Conservation (phyloP, 2,888 invertebrate species). For the Polydesmus complanatus region DNA sequence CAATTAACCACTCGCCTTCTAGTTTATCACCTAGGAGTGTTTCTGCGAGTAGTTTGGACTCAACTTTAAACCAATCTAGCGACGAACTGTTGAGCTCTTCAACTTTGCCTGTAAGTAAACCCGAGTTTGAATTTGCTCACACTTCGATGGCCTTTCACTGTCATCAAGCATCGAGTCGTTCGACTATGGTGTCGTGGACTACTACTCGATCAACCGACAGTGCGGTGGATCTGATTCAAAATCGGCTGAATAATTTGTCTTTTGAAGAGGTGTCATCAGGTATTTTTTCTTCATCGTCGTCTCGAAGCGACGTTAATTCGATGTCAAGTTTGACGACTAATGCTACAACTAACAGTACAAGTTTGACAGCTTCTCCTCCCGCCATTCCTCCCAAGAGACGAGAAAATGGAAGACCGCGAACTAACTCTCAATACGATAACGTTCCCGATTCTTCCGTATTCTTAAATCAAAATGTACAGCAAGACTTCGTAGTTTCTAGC, state of each 20-base stretch:
- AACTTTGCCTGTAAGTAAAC: not conserved
- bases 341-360: not conserved
- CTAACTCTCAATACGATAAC: conserved; percentile 57
- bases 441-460: conserved; percentile 29
- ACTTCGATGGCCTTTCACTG: not conserved
- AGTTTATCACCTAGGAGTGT: conserved; percentile 24
- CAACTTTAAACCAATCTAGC: conserved; percentile 67
- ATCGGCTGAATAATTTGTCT: conserved; percentile 6
- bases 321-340: not conserved
- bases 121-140: not conserved
- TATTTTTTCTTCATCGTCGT: not conserved
- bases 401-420: conserved; percentile 38
- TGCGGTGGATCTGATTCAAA: not conserved
- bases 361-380: conserved; percentile 39
- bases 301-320: not conserved
- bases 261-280: not conserved
- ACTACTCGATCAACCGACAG: not conserved
- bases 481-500: not conserved
- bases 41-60: conserved; percentile 68
- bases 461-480: not conserved
- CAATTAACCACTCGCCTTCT: conserved; percentile 19
- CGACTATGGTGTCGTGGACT: not conserved
- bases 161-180: not conserved
- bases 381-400: conserved; percentile 47
- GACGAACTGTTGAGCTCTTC: conserved; percentile 23